Conservation (phyloP, 2,888 invertebrate genomes). For the Exephanes ischioxanthus region DNA sequence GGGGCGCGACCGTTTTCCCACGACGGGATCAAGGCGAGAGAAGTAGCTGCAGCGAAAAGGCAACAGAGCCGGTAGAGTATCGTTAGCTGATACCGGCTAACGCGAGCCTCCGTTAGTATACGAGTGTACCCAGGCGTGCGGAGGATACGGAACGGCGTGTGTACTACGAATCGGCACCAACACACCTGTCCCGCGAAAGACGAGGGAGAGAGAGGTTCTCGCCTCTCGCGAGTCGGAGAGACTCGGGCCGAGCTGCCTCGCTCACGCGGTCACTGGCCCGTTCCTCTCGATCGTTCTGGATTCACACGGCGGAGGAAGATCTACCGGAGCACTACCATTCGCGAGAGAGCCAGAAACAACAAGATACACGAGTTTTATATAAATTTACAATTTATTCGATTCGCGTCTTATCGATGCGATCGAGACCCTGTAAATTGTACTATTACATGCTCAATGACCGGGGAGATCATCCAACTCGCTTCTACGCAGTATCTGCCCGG, state of each 20-base stretch:
- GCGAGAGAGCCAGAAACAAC: not conserved
- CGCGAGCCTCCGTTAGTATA: not conserved
- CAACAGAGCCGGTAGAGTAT: conserved; percentile 9
- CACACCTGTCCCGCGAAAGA: conserved; percentile 25
- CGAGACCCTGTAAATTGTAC: not conserved
- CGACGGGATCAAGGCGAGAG: conserved; percentile 38
- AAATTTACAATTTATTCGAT: not conserved
- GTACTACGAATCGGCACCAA: not conserved
- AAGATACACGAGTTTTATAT: not conserved
- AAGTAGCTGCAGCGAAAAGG: conserved; percentile 2
- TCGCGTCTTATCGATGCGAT: not conserved
- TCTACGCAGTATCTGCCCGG: not conserved
- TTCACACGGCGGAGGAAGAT: conserved; percentile 18
- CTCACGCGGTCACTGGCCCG: conserved; percentile 52
- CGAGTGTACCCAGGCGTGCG: not conserved
- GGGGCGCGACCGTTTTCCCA: conserved; percentile 60
- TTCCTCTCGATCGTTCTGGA: conserved; percentile 29
- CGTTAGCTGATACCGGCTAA: conserved; percentile 14
- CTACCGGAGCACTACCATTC: not conserved
- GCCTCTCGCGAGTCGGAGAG: not conserved
- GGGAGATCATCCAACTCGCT: not conserved
- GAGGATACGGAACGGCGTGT: not conserved
- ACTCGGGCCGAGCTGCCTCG: not conserved
- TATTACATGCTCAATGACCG: not conserved
- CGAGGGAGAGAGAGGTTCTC: conserved; percentile 10